Evolutionary conservation across 1,140 invertebrate genomes (phyloP), one percentile per base, ranked within the genome.

Genomic region (Trichonephila inaurata): DNA sequence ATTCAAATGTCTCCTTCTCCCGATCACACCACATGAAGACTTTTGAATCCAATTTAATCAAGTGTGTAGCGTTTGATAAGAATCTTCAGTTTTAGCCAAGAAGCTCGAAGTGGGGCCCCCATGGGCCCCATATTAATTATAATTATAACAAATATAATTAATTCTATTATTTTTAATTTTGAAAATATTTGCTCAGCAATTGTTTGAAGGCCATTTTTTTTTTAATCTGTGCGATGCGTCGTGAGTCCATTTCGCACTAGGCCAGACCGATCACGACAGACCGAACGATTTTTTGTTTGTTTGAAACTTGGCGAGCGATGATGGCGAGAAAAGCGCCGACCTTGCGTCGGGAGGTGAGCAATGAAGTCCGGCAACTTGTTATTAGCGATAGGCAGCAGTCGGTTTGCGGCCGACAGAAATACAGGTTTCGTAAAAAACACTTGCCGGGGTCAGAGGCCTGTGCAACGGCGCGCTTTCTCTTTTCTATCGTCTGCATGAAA

Each of bases 321-420:
- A 51, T 33, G 69, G 69, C 85, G 92, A 82, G 40, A 40, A 89
- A 91, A 40, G 19, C 82, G 51, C 40, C 92, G 69, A 82, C 62
- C 86, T 89, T 82, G 92, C 24, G 40, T 16, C 66, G n/a, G 51
- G 51, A 51, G 81, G 62, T 51, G 81, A 51, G 60, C 91, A 77
- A 92, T 87, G 83, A 87, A 33, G 91, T 87, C 58, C 66, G 51
- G 91, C 86, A 93, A 93, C 85, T 93, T 89, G 92, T 93, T 93
- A 89, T 93, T 89, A 28, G 19, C 87, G 60, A 92, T 51, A 93
- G 58, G 69, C 72, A 91, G 89, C 51, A 28, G 92, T 93, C 62
- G 87, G 82, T 72, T 18, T 21, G 69, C 64, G 62, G 83, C 60
- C 33, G 91, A 92, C 83, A 85, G 83, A 85, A 93, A 93, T 93